Evolutionary conservation across 2,888 invertebrate species (phyloP), one percentile per base, ranked within the genome.

Genomic region (Drosophila longiperda): DNA sequence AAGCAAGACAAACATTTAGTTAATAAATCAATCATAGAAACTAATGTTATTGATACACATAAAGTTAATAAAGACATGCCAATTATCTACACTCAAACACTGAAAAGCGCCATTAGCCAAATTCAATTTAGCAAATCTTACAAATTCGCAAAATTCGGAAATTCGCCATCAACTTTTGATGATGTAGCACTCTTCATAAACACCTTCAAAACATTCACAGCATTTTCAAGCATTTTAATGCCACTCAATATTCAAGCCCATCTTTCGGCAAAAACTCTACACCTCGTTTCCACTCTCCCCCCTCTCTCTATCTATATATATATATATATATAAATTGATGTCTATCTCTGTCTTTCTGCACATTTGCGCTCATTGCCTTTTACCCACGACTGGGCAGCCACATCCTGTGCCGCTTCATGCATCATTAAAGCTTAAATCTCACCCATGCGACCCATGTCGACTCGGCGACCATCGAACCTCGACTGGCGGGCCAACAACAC

Each of bases 391-490:
- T 89, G 85, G 85, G 87, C 80, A 87, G 88, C 87, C 87, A 87
- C 87, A 87, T 87, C 87, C 87, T 88, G 87, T 90, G 89, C 83
- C 87, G 90, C 89, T 87, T 87, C 87, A 87, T 87, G 87, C 87
- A 87, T 87, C 90, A 90, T 87, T 87, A 86, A 87, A 87, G 86
- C 90, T 90, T 89, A 89, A 87, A 87, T 90, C 87, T 89, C 87
- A 87, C 87, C 90, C 89, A 84, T 72, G 83, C 81, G 88, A 83
- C 84, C 84, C 84, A 88, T 86, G 89, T 84, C 84, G 83, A 86
- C 77, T 80, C 32, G 57, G 15, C 58, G 26, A 50, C 33, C 29
- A 33, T 26, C 55, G 62, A 63, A 34, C 54, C 33, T 23, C 36
- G 48, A 54, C 64, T 72, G 79, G 62, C 86, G 86, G 81, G 72